Base-by-base conservation (phyloP, 2,888 invertebrate species). In the Papilio demoleus region DNA sequence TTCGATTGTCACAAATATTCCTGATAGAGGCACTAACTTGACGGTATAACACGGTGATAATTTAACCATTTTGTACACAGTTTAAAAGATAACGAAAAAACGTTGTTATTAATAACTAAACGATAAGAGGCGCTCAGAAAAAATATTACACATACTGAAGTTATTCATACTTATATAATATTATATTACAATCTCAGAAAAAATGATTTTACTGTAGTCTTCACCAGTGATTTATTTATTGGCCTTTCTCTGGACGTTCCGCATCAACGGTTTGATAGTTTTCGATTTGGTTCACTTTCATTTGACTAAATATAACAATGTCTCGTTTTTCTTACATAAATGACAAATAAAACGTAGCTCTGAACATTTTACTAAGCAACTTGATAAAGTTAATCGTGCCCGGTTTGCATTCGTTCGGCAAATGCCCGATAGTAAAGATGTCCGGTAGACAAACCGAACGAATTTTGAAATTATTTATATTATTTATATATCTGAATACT, bases 321-420 rank as follows among this genome's bases (percentile, higher is more conserved):
- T 56, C 31, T 53, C 75, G 78, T 74, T 82, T 83, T 82, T 78
- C 76, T 81, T 79, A 79, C 78, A 17, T 5, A 40, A 63, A 45
- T 38, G 27, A 11, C 76, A 79, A 81, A 82, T 79, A 77, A 74
- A 77, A 74, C 75, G 75, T 73, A 72, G 75, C 84, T 83, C 77
- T 85, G 82, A 81, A 85, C 76, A 79, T 82, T 81, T 79, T 79
- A 75, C 76, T 78, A 83, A 82, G 82, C 85, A 81, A 88, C 88
- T 81, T 87, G 79, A 79, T 81, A 78, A 78, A 75, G 78, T 76
- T 72, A 73, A 72, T 75, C 72, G 71, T 65, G 38, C 64, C 64
- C 24, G 70, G 71, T 70, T 71, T 73, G 73, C 86, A 88, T 86
- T 88, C 80, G 74, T n/a, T 71, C 70, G 72, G 72, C 64, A 74